phyloP scores from a whole-genome alignment of 1,140 invertebrate species.

The Lordiphosa stackelbergi region DNA sequence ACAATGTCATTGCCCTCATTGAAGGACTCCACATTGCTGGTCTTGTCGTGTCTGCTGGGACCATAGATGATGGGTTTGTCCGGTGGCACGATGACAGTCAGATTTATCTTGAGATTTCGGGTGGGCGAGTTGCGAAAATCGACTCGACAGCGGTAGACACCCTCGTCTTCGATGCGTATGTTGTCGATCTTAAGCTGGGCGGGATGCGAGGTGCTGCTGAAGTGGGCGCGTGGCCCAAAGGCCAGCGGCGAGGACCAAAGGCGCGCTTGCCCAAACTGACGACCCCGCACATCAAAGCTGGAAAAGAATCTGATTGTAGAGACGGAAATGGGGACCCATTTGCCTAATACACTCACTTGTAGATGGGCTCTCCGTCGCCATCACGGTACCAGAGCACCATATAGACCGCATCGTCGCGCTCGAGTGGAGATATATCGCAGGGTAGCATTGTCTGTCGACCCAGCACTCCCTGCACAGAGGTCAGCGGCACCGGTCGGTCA shows the following conservation, averaged over 20 bases:
- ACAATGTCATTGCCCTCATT: constrained; percentile 90
- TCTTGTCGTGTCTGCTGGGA: constrained; percentile 85
- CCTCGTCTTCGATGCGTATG: constrained; percentile 85
- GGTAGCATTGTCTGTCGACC: constrained; percentile 87
- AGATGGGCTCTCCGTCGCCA: constrained; percentile 88
- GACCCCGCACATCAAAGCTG: constrained; percentile 90
- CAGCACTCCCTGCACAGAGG: constrained; percentile 87
- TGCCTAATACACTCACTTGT: constrained; percentile 82
- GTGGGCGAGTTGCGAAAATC: constrained; percentile 93
- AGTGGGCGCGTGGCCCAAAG: constrained; percentile 87
- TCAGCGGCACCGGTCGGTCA: constrained; percentile 82
- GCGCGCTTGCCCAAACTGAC: constrained; percentile 84
- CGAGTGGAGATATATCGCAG: constrained; percentile 88
- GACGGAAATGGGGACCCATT: too few species aligned
- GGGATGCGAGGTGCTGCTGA: constrained; percentile 83
- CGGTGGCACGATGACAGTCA: constrained; percentile 92
- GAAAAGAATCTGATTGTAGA: constrained; percentile 51
- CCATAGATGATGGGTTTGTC: constrained; percentile 91
- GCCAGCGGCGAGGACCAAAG: constrained; percentile 87
- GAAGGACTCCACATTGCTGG: constrained; percentile 89
- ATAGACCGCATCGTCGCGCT: constrained; percentile 87
- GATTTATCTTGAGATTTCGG: constrained; percentile 89
- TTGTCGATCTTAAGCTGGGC: constrained; percentile 86
- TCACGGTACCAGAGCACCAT: constrained; percentile 94
- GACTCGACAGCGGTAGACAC: constrained; percentile 90